A percentile compares a stretch with the other conserved stretches of the same genome.
These are phyloP conservation scores for Tyrannus savana DNA, from an alignment of 2,113 vertebrate genomes.

Conservation along the genomic window DNA sequence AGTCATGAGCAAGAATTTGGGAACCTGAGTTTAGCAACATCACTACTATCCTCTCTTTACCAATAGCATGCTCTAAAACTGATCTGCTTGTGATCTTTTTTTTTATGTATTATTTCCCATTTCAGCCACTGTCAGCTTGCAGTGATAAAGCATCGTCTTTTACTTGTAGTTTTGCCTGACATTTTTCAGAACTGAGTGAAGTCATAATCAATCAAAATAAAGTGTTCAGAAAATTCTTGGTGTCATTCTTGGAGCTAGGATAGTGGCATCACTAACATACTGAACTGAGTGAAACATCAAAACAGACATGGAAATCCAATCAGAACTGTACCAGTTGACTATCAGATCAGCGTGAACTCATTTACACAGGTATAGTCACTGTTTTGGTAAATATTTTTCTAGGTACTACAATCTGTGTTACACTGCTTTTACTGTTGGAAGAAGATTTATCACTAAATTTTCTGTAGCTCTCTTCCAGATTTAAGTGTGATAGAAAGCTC, in stretches of 20 bases:
- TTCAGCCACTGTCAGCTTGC: neutral
- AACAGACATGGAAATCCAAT: neutral
- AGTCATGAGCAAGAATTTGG: neutral
- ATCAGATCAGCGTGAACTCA: neutral
- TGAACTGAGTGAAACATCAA: neutral
- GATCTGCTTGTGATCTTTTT: neutral
- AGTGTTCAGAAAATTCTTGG: neutral
- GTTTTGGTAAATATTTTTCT: conserved; percentile 16
- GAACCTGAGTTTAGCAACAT: neutral
- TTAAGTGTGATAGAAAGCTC: neutral
- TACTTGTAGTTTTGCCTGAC: neutral
- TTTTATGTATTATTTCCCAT: neutral
- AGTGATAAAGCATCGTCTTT: neutral
- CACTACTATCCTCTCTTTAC: neutral
- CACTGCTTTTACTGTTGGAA: neutral
- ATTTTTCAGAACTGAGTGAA: neutral
- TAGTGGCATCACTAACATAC: neutral
- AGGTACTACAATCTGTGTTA: neutral
- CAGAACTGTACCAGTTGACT: neutral
- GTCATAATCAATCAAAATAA: neutral
- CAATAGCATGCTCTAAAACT: neutral
- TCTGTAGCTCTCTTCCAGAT: neutral
- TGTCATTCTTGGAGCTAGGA: neutral
- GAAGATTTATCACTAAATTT: neutral
- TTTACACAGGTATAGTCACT: neutral